These are phyloP conservation scores for Zeuzera pyrina DNA, from an alignment of 2,888 invertebrate genomes.

Conservation along the genomic window DNA sequence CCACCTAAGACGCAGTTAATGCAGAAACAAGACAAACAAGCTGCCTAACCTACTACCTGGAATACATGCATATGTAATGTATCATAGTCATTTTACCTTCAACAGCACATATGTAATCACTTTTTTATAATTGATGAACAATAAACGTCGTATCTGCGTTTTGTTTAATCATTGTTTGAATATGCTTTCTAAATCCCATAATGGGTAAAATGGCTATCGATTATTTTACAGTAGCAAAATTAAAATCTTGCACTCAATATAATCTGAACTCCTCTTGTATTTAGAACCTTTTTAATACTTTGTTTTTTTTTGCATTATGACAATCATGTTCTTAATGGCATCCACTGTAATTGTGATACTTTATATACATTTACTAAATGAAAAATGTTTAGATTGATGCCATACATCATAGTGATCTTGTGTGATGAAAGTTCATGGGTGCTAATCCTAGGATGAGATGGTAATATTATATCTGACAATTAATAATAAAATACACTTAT, in stretches of 20 bases:
- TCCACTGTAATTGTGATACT: slow-evolving; percentile 5
- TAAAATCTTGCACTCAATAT: neutral
- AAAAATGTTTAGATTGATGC: neutral
- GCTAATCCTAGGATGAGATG: too few relatives aligned
- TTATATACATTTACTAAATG: neutral
- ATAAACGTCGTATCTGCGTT: slow-evolving; percentile 5
- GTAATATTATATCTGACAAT: too few relatives aligned
- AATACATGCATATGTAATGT: slow-evolving; percentile 4
- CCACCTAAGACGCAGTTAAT: slow-evolving; percentile 40
- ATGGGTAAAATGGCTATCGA: slow-evolving; percentile 12
- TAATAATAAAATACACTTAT: too few relatives aligned
- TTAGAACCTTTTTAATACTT: neutral
- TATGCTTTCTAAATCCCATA: neutral
- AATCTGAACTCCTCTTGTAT: neutral
- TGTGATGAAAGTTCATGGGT: too few relatives aligned
- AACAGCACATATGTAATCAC: slow-evolving; percentile 3
- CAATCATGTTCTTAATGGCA: slow-evolving; percentile 15
- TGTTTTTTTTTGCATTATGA: slow-evolving; percentile 9
- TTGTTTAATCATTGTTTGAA: neutral
- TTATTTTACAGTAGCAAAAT: slow-evolving; percentile 2
- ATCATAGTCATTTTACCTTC: slow-evolving; percentile 12
- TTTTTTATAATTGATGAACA: slow-evolving; percentile 5
- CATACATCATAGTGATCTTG: too few relatives aligned
- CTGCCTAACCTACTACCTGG: slow-evolving; percentile 24
- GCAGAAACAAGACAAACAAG: slow-evolving; percentile 28